phyloP scores from a whole-genome alignment of 1,140 invertebrate genomes.

The Bombus superbus region DNA sequence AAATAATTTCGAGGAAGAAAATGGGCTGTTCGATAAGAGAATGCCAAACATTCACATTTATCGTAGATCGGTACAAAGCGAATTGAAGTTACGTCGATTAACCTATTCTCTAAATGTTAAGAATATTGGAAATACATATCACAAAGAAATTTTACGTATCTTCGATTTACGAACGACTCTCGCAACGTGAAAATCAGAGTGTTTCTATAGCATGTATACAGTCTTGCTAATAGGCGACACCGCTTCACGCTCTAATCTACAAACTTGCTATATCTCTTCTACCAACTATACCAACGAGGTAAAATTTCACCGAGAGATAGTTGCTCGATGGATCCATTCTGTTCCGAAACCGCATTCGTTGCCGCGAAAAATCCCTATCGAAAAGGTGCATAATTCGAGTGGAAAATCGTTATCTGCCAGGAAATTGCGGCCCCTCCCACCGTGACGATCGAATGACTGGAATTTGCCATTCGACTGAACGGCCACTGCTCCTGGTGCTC shows the following conservation, averaged over 20 bases:
- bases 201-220: background rate
- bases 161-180: background rate
- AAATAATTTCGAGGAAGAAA: too few species aligned
- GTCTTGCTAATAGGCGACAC: background rate
- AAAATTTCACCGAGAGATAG: constrained; percentile 39
- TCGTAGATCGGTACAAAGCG: too few species aligned
- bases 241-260: background rate
- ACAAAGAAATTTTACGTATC: background rate
- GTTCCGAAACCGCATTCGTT: constrained; percentile 36
- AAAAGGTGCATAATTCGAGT: constrained; percentile 49
- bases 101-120: too few species aligned
- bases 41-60: too few species aligned
- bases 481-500: background rate
- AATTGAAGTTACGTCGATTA: too few species aligned
- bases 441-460: constrained; percentile 42
- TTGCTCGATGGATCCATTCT: constrained; percentile 55
- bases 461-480: constrained; percentile 35
- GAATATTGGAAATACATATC: background rate
- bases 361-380: constrained; percentile 37
- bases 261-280: background rate
- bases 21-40: too few species aligned
- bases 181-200: background rate
- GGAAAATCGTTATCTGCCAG: constrained; percentile 35
- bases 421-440: constrained; percentile 49
- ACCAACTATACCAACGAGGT: background rate